phyloP scores from a whole-genome alignment of 2,888 invertebrate genomes.

The Caenorhabditis sp. region DNA sequence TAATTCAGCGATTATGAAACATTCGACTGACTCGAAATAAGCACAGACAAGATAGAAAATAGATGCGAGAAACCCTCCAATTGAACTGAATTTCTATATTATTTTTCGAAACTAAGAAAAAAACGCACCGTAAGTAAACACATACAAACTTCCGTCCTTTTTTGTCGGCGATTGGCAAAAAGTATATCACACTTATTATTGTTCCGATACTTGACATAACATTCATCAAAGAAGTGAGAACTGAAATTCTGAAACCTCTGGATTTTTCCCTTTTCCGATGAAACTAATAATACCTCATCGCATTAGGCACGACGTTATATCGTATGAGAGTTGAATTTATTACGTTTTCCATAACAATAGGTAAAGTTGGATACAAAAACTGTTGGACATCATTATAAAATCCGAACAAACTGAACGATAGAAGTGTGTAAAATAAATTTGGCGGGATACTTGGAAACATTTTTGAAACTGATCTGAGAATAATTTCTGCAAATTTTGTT shows the following conservation, averaged over 20 bases:
- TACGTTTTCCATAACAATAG: neutral
- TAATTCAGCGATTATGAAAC: slow-evolving; percentile 37
- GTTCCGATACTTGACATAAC: neutral
- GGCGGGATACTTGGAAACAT: neutral
- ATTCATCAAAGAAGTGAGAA: neutral
- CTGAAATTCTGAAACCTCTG: neutral
- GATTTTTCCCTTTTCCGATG: neutral
- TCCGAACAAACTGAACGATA: neutral
- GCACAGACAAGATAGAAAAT: slow-evolving; percentile 21
- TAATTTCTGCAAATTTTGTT: neutral
- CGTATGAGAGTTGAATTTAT: neutral
- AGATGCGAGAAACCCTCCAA: neutral
- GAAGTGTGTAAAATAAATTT: neutral
- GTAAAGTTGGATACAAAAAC: neutral
- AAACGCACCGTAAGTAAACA: neutral
- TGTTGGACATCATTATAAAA: neutral
- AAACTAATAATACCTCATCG: neutral
- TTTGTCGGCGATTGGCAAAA: neutral
- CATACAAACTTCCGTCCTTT: slow-evolving; percentile 2
- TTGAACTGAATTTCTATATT: neutral
- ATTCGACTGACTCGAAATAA: slow-evolving; percentile 29
- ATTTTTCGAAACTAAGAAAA: too few species aligned
- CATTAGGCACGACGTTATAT: neutral
- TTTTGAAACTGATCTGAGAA: neutral
- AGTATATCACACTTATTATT: neutral